These are phyloP conservation scores for Geotrypetes seraphini DNA, from an alignment of 2,797 vertebrate genomes.

Conservation along the genomic window DNA sequence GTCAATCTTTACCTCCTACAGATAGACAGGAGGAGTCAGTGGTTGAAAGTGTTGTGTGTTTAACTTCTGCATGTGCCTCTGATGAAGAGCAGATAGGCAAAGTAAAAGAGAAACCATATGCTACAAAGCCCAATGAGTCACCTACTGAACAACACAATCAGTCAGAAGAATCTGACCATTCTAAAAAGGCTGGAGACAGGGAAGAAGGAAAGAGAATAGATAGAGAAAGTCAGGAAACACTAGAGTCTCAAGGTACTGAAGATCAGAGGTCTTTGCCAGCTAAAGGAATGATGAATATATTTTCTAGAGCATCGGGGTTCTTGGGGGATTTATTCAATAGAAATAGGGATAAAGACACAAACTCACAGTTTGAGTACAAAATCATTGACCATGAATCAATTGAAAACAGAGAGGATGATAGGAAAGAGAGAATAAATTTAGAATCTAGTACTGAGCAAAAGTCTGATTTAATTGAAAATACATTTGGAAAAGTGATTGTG, in stretches of 20 bases:
- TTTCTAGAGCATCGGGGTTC: background rate
- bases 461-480: background rate
- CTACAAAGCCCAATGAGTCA: background rate
- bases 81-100: background rate
- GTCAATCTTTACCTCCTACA: background rate
- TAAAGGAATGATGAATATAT: background rate
- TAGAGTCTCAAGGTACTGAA: background rate
- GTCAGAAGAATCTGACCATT: conserved; percentile 1
- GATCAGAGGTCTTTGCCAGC: background rate
- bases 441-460: background rate
- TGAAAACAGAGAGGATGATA: background rate
- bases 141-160: background rate
- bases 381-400: background rate
- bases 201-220: background rate
- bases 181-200: background rate
- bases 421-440: background rate
- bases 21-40: background rate
- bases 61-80: background rate
- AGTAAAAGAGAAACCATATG: background rate
- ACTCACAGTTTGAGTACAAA: background rate
- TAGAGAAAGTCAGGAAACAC: background rate
- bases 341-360: background rate
- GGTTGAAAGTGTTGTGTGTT: background rate
- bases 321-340: conserved; percentile 2
- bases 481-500: background rate